These are phyloP conservation scores for Limnothrissa miodon DNA, from an alignment of 2,113 vertebrate species.

Conservation along the genomic window DNA sequence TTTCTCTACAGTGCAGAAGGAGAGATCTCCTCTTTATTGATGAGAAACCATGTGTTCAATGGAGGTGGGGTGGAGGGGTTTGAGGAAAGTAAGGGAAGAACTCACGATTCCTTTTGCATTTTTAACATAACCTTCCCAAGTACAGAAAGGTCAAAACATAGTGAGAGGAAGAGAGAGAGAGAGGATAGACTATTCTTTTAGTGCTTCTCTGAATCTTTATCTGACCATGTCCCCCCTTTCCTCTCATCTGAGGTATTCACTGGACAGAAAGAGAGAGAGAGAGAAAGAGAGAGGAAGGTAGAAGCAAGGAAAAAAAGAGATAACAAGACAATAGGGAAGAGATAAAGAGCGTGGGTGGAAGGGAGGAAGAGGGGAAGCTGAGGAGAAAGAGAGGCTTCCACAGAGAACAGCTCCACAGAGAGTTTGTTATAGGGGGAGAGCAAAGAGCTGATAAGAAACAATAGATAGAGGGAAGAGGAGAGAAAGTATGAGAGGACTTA, in stretches of 20 bases:
- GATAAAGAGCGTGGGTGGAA: neutral
- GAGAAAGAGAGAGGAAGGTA: neutral
- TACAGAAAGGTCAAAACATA: neutral
- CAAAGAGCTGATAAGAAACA: neutral
- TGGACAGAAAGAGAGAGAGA: constrained; percentile 36
- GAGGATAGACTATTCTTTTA: constrained; percentile 57
- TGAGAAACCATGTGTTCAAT: too few relatives aligned
- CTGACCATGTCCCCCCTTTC: constrained; percentile 47
- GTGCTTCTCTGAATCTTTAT: constrained; percentile 57
- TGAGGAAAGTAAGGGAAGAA: constrained; percentile 17
- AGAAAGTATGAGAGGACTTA: neutral
- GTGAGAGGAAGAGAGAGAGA: constrained; percentile 35
- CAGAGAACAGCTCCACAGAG: neutral
- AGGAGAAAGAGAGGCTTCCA: neutral
- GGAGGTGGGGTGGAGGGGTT: neutral
- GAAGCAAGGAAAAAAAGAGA: neutral
- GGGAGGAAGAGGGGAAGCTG: neutral
- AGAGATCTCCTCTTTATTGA: too few relatives aligned
- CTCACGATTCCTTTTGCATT: constrained; percentile 37
- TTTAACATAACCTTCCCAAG: constrained; percentile 41
- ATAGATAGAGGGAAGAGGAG: neutral
- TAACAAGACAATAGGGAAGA: neutral
- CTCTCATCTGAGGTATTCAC: constrained; percentile 49
- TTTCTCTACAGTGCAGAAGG: neutral
- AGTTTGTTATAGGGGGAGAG: neutral